phyloP scores from a whole-genome alignment of 2,797 vertebrate genomes.

The Luscinia megarhynchos region DNA sequence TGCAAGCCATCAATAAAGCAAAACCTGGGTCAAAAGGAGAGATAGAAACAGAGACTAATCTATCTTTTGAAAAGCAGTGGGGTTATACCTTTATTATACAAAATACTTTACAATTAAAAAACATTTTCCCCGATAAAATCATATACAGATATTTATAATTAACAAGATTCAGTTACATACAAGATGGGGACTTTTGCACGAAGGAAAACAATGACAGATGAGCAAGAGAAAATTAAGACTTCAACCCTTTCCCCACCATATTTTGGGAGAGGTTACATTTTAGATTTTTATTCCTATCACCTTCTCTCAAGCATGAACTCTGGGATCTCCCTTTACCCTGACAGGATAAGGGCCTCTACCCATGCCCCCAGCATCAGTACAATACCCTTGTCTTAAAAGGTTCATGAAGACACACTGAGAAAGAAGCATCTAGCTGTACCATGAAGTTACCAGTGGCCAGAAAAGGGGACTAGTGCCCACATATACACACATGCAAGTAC shows the following conservation, averaged over 20 bases:
- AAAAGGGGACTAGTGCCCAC: not conserved
- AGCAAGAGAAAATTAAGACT: constrained; percentile 29
- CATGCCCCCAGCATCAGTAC: not conserved
- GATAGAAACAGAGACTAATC: not conserved
- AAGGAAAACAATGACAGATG: not conserved
- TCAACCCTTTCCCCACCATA: not conserved
- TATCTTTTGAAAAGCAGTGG: not conserved
- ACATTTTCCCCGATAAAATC: constrained; percentile 68
- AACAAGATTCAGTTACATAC: constrained; percentile 66
- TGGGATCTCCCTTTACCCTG: not conserved
- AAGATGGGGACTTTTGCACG: constrained; percentile 39
- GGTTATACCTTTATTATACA: constrained; percentile 72
- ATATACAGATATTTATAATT: constrained; percentile 81
- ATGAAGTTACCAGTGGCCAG: constrained; percentile 7
- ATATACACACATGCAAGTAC: constrained; percentile 40
- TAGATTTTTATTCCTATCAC: not conserved
- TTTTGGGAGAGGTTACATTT: not conserved
- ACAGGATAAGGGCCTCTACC: not conserved
- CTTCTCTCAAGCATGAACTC: not conserved
- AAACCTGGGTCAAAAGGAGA: not conserved
- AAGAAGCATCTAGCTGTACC: not conserved
- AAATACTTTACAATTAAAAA: constrained; percentile 83
- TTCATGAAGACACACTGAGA: not conserved
- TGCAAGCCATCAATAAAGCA: not conserved
- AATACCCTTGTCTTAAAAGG: not conserved